A percentile compares a stretch with the other conserved stretches of the same genome.
Conservation (phyloP, 2,113 vertebrate genomes). For the Castor canadensis region DNA sequence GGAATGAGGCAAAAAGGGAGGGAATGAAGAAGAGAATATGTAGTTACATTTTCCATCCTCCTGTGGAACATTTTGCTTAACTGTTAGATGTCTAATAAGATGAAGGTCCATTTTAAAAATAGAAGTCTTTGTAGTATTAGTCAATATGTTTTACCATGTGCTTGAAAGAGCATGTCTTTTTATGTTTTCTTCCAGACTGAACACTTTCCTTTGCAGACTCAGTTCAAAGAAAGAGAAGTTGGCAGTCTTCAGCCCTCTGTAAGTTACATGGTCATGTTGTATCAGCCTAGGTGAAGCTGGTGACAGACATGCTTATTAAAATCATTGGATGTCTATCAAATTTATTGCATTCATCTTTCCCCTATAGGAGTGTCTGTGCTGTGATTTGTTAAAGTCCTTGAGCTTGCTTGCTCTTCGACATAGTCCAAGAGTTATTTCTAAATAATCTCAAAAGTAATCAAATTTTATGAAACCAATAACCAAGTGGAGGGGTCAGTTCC, state of each 20-base stretch:
- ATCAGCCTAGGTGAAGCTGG: neutral
- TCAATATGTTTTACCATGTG: neutral
- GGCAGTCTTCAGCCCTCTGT: slow-evolving; percentile 76
- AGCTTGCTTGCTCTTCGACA: slow-evolving; percentile 3
- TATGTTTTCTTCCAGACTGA: slow-evolving; percentile 79
- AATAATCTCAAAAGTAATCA: slow-evolving; percentile 32
- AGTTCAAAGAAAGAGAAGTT: slow-evolving; percentile 74
- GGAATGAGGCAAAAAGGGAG: neutral
- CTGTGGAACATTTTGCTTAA: neutral
- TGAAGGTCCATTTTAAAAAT: neutral
- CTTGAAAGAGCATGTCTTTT: slow-evolving; percentile 6
- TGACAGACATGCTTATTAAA: neutral
- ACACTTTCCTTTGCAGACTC: slow-evolving; percentile 78
- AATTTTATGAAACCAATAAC: neutral
- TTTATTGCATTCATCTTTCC: neutral
- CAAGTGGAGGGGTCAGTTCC: neutral
- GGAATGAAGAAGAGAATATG: neutral
- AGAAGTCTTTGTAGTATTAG: neutral
- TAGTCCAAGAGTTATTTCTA: neutral
- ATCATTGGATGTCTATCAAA: neutral
- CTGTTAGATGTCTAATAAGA: neutral
- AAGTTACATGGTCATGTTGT: slow-evolving; percentile 56
- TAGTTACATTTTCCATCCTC: neutral
- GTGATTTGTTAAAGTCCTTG: neutral
- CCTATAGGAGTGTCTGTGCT: neutral